Base-by-base conservation (phyloP, 2,888 invertebrate genomes). In the Liopterus haemorrhoidalis region DNA sequence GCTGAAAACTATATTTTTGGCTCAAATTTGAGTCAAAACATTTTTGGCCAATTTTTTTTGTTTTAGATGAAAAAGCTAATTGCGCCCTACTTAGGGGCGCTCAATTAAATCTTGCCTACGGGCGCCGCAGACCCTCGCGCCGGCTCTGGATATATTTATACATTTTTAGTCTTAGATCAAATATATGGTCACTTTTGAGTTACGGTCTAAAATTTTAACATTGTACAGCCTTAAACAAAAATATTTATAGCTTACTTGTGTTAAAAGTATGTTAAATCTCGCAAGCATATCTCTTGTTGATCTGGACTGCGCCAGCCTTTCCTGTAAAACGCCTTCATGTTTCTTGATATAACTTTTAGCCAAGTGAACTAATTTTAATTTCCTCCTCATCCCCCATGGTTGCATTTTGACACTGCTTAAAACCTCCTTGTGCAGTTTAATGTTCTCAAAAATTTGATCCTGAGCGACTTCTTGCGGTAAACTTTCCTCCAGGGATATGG, bases 381-480 rank as follows among this genome's bases (percentile, higher is more conserved):
- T 92, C 57, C 85, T 78, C 41, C 85, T 71, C 75, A 91, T 83
- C 19, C 81, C 81, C 75, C 90, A 82, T 2, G 90, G 89, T 60
- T 90, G 88, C 59, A 85, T 79, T 59, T 88, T 89, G 8, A 92
- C 87, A 31, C 83, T 86, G 52, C 84, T 82, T 50, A 94, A 71
- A 1, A 94, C 89, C 67, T 94, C 93, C 64, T 93, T 93, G 67
- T 94, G 92, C 21, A 93, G 69, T 53, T 85, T 82, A 48, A 94
- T 83, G 60, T 90, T 92, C 66, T 91, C 91, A 61, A 86, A 86
- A 53, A 92, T 89, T 69, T 90, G 87, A 61, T 91, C 90, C 61
- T 91, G 85, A 0, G 82, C 81, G 53, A 82, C 81, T 56, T 73
- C 72, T 48, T 73, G 69, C 27, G 70, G 69, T 46, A 70, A 65